Conservation (phyloP, 2,888 invertebrate genomes). For the Apantesis nais region DNA sequence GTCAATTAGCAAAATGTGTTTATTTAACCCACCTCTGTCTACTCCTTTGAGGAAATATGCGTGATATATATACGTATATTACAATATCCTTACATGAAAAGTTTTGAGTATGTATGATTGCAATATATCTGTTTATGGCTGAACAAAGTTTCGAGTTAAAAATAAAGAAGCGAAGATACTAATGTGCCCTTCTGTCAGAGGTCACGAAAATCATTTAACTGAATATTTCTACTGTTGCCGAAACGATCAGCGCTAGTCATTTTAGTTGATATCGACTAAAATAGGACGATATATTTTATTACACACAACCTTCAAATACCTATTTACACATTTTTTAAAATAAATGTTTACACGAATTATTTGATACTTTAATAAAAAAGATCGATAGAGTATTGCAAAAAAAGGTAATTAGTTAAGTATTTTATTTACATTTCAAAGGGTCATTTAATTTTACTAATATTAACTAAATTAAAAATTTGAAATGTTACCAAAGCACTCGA, state of each 20-base stretch:
- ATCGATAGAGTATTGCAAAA: no score
- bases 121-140: not conserved
- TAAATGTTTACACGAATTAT: not conserved
- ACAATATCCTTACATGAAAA: not conserved
- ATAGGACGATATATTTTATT: not conserved
- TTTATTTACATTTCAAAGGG: not conserved
- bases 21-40: not conserved
- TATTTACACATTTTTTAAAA: slow-evolving; percentile 3
- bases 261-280: not conserved
- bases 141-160: not conserved
- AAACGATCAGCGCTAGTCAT: not conserved
- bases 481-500: not conserved
- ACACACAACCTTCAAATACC: slow-evolving; percentile 12
- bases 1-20: not conserved
- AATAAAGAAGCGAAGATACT: not conserved
- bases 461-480: not conserved
- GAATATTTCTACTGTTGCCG: not conserved
- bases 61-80: not conserved
- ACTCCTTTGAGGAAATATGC: not conserved
- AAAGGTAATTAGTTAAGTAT: not conserved
- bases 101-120: not conserved
- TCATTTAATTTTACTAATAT: not conserved
- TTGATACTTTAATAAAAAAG: not conserved
- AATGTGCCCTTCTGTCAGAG: not conserved
- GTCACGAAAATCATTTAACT: not conserved